Conservation (phyloP, 2,797 vertebrate species). For the Strix occidentalis region DNA sequence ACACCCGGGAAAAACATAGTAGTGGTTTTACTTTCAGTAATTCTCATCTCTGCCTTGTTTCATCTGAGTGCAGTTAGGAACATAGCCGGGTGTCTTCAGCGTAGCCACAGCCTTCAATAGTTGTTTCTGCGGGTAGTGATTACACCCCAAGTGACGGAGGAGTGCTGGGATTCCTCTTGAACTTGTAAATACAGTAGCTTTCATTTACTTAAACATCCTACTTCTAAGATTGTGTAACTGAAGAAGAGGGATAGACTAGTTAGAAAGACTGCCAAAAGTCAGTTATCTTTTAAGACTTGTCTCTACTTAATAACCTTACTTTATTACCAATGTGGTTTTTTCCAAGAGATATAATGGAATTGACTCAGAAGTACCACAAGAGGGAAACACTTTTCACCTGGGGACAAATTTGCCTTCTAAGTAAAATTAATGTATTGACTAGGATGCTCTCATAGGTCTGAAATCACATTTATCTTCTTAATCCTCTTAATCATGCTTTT, state of each 20-base stretch:
- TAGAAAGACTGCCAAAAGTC: not conserved
- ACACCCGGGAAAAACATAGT: not conserved
- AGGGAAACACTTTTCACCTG: not conserved
- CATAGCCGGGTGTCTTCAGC: not conserved
- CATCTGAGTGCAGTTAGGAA: not conserved
- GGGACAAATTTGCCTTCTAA: not conserved
- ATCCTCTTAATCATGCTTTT: not conserved
- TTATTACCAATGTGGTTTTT: not conserved
- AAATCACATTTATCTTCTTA: constrained; percentile 3
- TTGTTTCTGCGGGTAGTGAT: not conserved
- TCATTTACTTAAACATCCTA: not conserved
- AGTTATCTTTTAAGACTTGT: not conserved
- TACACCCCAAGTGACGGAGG: not conserved
- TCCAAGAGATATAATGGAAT: not conserved
- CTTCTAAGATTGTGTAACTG: not conserved
- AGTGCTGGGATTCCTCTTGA: not conserved
- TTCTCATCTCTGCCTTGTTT: not conserved
- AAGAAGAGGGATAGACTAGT: not conserved
- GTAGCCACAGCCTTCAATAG: not conserved
- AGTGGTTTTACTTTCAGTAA: not conserved
- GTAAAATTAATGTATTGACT: constrained; percentile 1
- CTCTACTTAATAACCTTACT: not conserved
- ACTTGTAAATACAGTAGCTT: not conserved
- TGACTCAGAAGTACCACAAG: not conserved
- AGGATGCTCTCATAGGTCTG: not conserved